phyloP scores from a whole-genome alignment of 2,888 invertebrate genomes.

The Limnephilus rhombicus region DNA sequence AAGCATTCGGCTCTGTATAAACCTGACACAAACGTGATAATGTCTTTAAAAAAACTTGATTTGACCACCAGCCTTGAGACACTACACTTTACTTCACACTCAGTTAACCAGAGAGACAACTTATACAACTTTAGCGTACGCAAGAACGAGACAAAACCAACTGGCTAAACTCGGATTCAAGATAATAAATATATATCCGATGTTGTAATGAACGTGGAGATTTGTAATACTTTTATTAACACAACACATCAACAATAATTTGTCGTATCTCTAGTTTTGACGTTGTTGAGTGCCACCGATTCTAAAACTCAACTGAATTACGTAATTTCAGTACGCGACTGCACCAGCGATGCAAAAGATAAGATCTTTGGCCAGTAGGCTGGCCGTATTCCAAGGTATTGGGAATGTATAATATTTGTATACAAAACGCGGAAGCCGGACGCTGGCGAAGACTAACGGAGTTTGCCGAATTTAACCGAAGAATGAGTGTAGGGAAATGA shows the following conservation, averaged over 20 bases:
- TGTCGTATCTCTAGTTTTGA: background rate
- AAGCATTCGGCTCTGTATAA: slow-evolving; percentile 23
- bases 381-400: slow-evolving; percentile 1
- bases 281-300: background rate
- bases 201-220: slow-evolving; percentile 3
- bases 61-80: slow-evolving; percentile 13
- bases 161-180: background rate
- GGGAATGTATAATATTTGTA: slow-evolving; percentile 18
- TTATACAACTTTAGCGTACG: background rate
- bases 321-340: slow-evolving; percentile 19
- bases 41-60: slow-evolving; percentile 43
- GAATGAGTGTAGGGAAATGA: background rate
- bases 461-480: background rate
- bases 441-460: background rate
- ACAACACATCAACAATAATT: slow-evolving; percentile 17
- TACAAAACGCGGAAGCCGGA: slow-evolving; percentile 17
- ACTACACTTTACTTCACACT: slow-evolving; percentile 19
- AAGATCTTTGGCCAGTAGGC: background rate
- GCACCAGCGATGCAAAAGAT: slow-evolving; percentile 4
- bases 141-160: slow-evolving; percentile 33
- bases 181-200: background rate
- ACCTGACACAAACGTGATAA: slow-evolving; percentile 47
- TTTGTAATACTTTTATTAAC: background rate
- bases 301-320: slow-evolving; percentile 8
- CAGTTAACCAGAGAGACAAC: background rate